Base-by-base conservation (phyloP, 2,888 invertebrate genomes). In the Mesochorus sp. region DNA sequence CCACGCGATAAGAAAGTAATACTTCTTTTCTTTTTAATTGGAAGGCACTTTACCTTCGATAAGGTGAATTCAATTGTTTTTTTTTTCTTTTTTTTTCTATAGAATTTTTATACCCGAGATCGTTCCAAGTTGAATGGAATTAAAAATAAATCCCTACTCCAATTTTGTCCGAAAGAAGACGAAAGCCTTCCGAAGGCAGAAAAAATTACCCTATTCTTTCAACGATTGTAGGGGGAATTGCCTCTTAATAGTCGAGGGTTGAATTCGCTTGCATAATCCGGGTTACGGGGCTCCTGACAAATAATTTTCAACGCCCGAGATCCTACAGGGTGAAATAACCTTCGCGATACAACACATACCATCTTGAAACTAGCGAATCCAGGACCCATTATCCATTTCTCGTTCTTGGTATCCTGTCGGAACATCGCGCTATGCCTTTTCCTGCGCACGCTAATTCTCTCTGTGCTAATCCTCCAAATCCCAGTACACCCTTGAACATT, bases 401-500 rank as follows among this genome's bases (percentile, higher is more conserved):
- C 68, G 61, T 49, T 55, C 49, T 24, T 42, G 34, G 55, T 14
- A 19, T 47, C 39, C 59, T 44, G 37, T 64, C 24, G 17, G 51
- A 42, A 53, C 47, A 39, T 39, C 28, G 47, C n/a, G n/a, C n/a
- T n/a, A n/a, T n/a, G n/a, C 68, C 37, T n/a, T 37, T 49, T 34
- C 81, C 81, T 85, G 81, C n/a, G n/a, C 75, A 81, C 81, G 87
- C 86, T 88, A 88, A 87, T 87, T 86, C 85, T 85, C n/a, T n/a
- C 83, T 82, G 81, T 67, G 83, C 85, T 87, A 88, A 88, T 87
- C 87, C 86, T 80, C 83, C 83, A 86, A 88, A 87, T 88, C 86
- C 87, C 87, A 79, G 70, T 84, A 85, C 87, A 84, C 84, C 82
- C 77, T 84, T 75, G 81, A 84, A 81, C 86, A 87, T 87, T 87